Evolutionary conservation across 2,797 vertebrate species (phyloP), one percentile per base, ranked within the genome.

Genomic region (Periophthalmus magnuspinnatus): DNA sequence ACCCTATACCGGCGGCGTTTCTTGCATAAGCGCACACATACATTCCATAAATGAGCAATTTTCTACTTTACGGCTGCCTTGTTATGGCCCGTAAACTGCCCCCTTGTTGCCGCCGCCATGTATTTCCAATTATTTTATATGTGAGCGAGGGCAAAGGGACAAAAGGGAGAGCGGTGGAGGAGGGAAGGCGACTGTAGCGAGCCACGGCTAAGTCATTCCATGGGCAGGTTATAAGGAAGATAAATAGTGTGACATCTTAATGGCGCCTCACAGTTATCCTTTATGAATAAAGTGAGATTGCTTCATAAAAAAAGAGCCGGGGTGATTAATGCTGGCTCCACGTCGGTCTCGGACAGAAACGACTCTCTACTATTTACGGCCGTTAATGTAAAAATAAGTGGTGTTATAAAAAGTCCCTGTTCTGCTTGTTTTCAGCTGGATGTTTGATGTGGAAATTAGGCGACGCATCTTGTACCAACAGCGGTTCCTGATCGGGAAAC

Each of bases 241-340:
- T 90, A 89, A 91, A 92, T 90, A 90, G 90, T 67, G 67, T 89
- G 89, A 88, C 90, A 91, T 83, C 83, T 88, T 92, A 91, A 92
- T 92, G 87, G 90, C 91, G 85, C 89, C 81, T 83, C 89, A 85
- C 87, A 85, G 89, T 91, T 91, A 91, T 91, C 82, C 85, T 87
- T 90, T 90, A 91, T 91, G 90, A 91, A 91, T 92, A 91, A 91
- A 91, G 89, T 87, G 79, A 91, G 86, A 90, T 91, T 91, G 88
- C 87, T 91, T 87, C 88, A 91, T 92, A 90, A 91, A 92, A 91
- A 92, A 89, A 80, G 76, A 82, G 84, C 34, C 68, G 81, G 65
- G 38, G 33, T 89, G 88, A 91, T 91, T 92, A 88, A 91, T 84
- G 88, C 85, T 60, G 21, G 80, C 71, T 69, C 74, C 72, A 70